Evolutionary conservation across 1,140 invertebrate species (phyloP).

Genomic region (Belonocnema kinseyi): DNA sequence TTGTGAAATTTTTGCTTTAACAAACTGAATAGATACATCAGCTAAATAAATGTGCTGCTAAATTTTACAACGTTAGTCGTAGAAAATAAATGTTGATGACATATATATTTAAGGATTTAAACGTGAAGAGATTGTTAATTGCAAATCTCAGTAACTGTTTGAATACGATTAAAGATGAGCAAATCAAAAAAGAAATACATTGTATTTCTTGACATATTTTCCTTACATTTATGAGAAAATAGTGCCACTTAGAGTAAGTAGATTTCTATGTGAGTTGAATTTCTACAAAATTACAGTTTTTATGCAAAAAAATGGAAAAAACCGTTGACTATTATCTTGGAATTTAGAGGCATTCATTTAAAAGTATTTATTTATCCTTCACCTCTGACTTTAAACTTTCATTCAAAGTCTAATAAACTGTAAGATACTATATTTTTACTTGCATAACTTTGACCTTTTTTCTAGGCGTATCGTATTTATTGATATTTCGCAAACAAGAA

Average conservation of each 20-base stretch:
- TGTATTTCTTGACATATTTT: not conserved
- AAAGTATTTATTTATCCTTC: not conserved
- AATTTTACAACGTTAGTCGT: too few species aligned
- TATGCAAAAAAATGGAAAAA: not conserved
- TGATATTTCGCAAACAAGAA: too few species aligned
- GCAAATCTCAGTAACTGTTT: not conserved
- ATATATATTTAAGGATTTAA: not conserved
- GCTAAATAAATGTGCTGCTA: too few species aligned
- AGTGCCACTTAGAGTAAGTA: slow-evolving; percentile 16
- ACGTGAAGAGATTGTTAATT: not conserved
- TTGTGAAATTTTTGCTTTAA: too few species aligned
- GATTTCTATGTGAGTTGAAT: slow-evolving; percentile 16
- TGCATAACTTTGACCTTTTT: slow-evolving; percentile 2
- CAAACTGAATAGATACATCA: too few species aligned
- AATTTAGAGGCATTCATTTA: not conserved
- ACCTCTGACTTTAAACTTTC: not conserved
- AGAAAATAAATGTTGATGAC: not conserved
- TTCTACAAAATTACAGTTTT: not conserved
- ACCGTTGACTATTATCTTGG: not conserved
- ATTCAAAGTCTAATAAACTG: not conserved
- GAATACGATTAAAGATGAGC: slow-evolving; percentile 13
- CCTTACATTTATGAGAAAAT: not conserved
- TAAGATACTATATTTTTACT: not conserved
- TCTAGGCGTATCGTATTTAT: not conserved
- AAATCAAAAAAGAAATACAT: not conserved